A percentile compares a stretch with the other conserved stretches of the same genome.
Evolutionary conservation across 2,113 vertebrate species (phyloP).

Genomic region (Lepisosteus oculatus): DNA sequence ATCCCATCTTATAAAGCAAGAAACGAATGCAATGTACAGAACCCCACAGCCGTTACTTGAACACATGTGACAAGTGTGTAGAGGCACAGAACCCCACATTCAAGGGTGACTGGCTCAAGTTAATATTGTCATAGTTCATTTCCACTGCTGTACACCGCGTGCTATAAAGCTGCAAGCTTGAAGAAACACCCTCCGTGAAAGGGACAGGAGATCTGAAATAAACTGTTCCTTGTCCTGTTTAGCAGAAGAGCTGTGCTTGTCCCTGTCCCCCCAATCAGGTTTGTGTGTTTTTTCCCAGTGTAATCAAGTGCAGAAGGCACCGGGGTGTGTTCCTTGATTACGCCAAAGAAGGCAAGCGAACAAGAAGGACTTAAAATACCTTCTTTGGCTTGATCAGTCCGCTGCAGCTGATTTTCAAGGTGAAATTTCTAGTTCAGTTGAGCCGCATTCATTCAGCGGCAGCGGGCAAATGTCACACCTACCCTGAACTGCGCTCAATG

Average conservation of each 20-base stretch:
- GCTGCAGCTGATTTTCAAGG: slow-evolving; percentile 90
- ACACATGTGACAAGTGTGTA: neutral
- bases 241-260: too few species aligned
- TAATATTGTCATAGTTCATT: slow-evolving; percentile 3
- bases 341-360: slow-evolving; percentile 42
- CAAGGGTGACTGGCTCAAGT: neutral
- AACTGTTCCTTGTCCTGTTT: too few species aligned
- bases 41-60: neutral
- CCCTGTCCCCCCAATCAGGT: neutral
- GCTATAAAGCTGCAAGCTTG: neutral
- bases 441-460: slow-evolving; percentile 93
- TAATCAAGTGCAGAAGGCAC: too few species aligned
- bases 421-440: slow-evolving; percentile 87
- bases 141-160: neutral
- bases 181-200: too few species aligned
- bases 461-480: slow-evolving; percentile 92
- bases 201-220: too few species aligned
- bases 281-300: too few species aligned
- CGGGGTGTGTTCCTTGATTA: slow-evolving; percentile 23
- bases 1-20: neutral
- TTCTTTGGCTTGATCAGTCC: slow-evolving; percentile 71
- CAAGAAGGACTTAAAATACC: slow-evolving; percentile 32
- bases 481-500: slow-evolving; percentile 78
- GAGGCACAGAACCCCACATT: neutral
- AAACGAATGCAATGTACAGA: neutral